Evolutionary conservation across 1,140 invertebrate species (phyloP), one percentile per base, ranked within the genome.

Genomic region (Drosophila nigrodunni): DNA sequence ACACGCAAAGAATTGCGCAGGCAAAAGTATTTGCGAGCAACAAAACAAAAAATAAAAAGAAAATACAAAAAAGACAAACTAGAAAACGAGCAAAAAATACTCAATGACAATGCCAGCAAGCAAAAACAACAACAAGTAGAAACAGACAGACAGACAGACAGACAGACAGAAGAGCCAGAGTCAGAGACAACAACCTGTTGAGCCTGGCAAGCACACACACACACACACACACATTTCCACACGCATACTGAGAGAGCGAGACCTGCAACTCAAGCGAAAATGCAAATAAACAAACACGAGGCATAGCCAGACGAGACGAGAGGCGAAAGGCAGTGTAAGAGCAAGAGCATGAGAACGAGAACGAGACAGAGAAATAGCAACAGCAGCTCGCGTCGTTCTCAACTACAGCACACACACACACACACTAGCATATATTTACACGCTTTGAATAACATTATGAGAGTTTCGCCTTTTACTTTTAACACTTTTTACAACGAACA

Each of bases 241-340:
- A 52, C 30, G 3, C n/a, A 21, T 44, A 46, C 35, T 34, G 11
- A 50, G 9, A 65, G 21, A 60, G 82, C 74, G 80, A 72, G 77
- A 74, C 70, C 72, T 89, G 85, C 85, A 89, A 77, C 69, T 89
- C 86, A 89, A 79, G 86, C 86, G 85, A 86, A 90, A 89, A 89
- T 89, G 85, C 85, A 89, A 89, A 90, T 89, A 89, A 89, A 89
- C 85, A 89, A 89, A 85, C 85, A 88, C 81, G 82, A 85, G 77
- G 71, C 78, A 61, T 9, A 59, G 18, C 57, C 46, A 57, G 44
- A 13, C 59, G 72, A 60, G 44, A 58, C 68, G 59, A 72, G 65
- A 73, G 57, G 54, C 64, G 74, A 76, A 75, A 78, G 65, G 60
- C 62, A 64, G 80, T 52, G 62, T 46, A 54, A 37, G 49, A 68